Base-by-base conservation (phyloP, 30 jellyfish, hydroid and myxozoan species). In the Aurelia aurita region DNA sequence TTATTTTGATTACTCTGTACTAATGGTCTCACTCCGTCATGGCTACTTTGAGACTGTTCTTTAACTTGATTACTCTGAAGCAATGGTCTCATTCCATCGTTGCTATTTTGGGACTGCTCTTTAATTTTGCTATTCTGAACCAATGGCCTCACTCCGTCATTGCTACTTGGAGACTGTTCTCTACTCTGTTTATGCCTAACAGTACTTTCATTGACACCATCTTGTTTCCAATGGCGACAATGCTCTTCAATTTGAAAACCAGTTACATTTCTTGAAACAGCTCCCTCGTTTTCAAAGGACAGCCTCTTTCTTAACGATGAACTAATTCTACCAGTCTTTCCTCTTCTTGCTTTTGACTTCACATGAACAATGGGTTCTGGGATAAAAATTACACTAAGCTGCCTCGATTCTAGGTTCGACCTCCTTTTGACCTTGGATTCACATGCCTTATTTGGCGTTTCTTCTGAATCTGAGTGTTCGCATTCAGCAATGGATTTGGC, bases 391-490 rank as follows among this genome's bases (percentile, higher is more conserved):
- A 55, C 92, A 58, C 58, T 78, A 28, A n/a, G 20, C 7, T 31
- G 70, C 16, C 19, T 34, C 59, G 26, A 39, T 18, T 32, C n/a
- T 82, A 67, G 49, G 5, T 5, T 18, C 7, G 59, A 57, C 31
- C 22, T 51, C 39, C 35, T 46, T 44, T 39, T 64, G 11, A 8
- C 26, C 19, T 61, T 43, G 20, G 54, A 3, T 12, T 31, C 51
- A 22, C 53, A 25, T 31, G 19, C 49, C 87, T 44, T 75, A 32
- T 10, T 47, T 11, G 92, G 92, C 29, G 92, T 82, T 72, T 82
- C 79, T 47, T 82, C 92, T 9, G 69, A 28, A 25, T 68, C 92
- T 21, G 34, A 29, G 35, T 34, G 18, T 7, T 76, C 49, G 12
- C 78, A 14, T 77, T 31, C 61, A 10, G 45, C 62, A 14, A 25